Percentiles rank a stretch among this genome's conserved stretches.
Conservation (phyloP, 2,113 vertebrate species). For the Balaeniceps rex region DNA sequence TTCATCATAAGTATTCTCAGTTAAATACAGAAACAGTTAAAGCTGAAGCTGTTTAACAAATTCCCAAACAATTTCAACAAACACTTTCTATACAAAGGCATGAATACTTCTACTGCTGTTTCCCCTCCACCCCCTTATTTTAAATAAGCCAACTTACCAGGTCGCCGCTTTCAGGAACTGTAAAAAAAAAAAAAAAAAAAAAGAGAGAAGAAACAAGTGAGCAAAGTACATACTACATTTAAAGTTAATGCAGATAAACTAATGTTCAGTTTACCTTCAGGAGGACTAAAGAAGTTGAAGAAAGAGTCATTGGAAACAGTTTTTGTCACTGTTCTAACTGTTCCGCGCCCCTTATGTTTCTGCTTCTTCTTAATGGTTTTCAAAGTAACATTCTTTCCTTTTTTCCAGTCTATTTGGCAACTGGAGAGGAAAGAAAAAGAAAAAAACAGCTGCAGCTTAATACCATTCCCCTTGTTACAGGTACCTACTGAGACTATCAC, state of each 20-base stretch:
- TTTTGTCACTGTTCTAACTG: slow-evolving; percentile 96
- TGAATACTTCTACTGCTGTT: background rate
- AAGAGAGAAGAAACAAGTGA: background rate
- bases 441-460: background rate
- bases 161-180: slow-evolving; percentile 95
- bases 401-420: slow-evolving; percentile 96
- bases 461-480: background rate
- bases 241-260: background rate
- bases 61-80: background rate
- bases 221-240: background rate
- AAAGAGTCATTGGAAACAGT: slow-evolving; percentile 98
- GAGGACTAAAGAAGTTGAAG: slow-evolving; percentile 98
- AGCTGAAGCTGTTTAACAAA: background rate
- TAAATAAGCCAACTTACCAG: slow-evolving; percentile 80
- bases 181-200: background rate
- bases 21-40: background rate
- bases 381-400: slow-evolving; percentile 98
- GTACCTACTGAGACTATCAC: background rate
- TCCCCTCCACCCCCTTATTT: background rate
- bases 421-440: slow-evolving; percentile 62
- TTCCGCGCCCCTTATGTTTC: slow-evolving; percentile 98
- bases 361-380: slow-evolving; percentile 99
- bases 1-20: background rate
- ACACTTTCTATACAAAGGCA: background rate
- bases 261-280: slow-evolving; percentile 80